Evolutionary conservation across 2,888 invertebrate genomes (phyloP), one percentile per base, ranked within the genome.

Genomic region (Luperina testacea): DNA sequence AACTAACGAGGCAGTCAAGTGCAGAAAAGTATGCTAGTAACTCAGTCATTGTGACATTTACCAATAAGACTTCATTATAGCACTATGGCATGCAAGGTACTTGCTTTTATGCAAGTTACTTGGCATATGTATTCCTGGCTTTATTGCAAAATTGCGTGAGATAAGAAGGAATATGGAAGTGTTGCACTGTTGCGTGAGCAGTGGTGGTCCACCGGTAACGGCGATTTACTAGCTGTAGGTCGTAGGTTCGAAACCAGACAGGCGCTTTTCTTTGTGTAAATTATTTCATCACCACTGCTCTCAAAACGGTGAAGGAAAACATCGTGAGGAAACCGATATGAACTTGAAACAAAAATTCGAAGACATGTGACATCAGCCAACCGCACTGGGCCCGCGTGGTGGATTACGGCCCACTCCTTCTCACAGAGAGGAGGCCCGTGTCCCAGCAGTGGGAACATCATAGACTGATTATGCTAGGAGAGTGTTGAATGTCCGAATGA

Each of bases 281-380:
- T 51, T 51, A 53, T 20, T 53, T n/a, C n/a, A 57, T 57, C 4
- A n/a, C 24, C 57, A 11, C n/a, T 57, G n/a, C 11, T 57, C 57
- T 24, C 57, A 57, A 57, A 57, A 57, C 57, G 1, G 4, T n/a
- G 0, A 24, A 57, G 11, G 4, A 57, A n/a, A 57, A 57, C 9
- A n/a, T 11, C n/a, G 4, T 57, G 0, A 57, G 57, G 11, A n/a
- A 57, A 57, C 57, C 11, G 11, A 0, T 0, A 57, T 11, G 24
- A 11, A 0, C 1, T n/a, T n/a, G 24, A 24, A n/a, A 0, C 9
- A 24, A 24, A n/a, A n/a, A 2, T n/a, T n/a, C 1, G 1, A n/a
- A 57, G 11, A n/a, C 57, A 57, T 57, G 11, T 3, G 57, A 57
- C 57, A 9, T 4, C n/a, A n/a, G 11, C 24, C 57, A 57, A 11